Percentiles rank a stretch among this genome's conserved stretches.
Evolutionary conservation across 2,797 vertebrate species (phyloP).

Genomic region (Muscicapa striata): DNA sequence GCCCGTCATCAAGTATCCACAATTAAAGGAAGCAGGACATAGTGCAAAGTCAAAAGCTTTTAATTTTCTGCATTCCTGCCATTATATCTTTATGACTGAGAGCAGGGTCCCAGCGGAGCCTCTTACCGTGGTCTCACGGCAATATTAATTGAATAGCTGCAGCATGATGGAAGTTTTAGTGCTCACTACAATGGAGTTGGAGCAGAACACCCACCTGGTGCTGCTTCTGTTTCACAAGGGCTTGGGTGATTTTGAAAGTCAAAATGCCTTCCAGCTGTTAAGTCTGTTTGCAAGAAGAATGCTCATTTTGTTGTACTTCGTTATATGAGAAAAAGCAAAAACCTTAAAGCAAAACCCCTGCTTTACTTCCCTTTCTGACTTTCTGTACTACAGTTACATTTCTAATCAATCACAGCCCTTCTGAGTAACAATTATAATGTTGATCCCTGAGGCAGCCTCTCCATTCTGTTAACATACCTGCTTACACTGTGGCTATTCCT

Average conservation of each 20-base stretch:
- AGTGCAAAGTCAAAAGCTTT: neutral
- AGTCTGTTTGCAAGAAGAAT: neutral
- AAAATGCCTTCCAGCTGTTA: neutral
- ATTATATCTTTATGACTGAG: neutral
- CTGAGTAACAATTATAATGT: constrained; percentile 26
- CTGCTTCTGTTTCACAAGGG: neutral
- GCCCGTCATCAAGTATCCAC: neutral
- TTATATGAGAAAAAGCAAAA: constrained; percentile 6
- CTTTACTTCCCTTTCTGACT: neutral
- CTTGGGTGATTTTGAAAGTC: neutral
- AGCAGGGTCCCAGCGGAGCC: neutral
- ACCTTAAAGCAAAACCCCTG: neutral
- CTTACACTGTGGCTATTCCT: constrained; percentile 9
- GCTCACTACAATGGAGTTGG: neutral
- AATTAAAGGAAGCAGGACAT: constrained; percentile 52
- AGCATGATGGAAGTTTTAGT: neutral
- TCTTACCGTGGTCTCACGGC: neutral
- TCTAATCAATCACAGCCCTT: constrained; percentile 40
- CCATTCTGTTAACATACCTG: neutral
- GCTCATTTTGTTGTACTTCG: neutral
- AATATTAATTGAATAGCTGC: neutral
- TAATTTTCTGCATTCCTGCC: constrained; percentile 11
- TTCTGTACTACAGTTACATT: neutral
- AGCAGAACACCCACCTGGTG: neutral
- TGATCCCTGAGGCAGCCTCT: constrained; percentile 15